phyloP scores from a whole-genome alignment of 2,888 invertebrate species.

The Lithophane leautieri region DNA sequence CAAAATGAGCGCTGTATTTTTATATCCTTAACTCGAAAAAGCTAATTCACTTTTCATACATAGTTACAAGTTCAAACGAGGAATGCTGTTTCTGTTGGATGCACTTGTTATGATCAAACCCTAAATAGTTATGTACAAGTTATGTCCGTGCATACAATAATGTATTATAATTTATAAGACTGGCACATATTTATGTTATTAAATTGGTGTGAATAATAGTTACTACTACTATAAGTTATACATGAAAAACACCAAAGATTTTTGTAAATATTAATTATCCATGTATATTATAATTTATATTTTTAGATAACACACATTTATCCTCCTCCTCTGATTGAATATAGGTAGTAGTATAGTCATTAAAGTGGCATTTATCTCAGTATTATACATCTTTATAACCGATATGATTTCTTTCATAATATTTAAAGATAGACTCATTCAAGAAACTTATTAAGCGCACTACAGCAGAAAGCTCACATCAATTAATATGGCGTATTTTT shows the following conservation, averaged over 20 bases:
- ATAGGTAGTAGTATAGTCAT: slow-evolving; percentile 53
- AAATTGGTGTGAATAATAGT: slow-evolving; percentile 68
- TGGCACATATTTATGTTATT: slow-evolving; percentile 64
- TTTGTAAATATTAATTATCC: slow-evolving; percentile 66
- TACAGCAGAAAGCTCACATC: slow-evolving; percentile 6
- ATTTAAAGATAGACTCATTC: slow-evolving; percentile 27
- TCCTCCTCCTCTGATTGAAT: slow-evolving; percentile 47
- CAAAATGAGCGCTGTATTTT: slow-evolving; percentile 67
- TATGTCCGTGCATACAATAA: slow-evolving; percentile 58
- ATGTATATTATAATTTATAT: slow-evolving; percentile 66
- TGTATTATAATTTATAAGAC: slow-evolving; percentile 71
- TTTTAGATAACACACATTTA: slow-evolving; percentile 57
- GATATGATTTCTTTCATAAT: slow-evolving; percentile 48
- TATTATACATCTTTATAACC: slow-evolving; percentile 52
- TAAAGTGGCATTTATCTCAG: slow-evolving; percentile 60
- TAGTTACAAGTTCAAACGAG: slow-evolving; percentile 28
- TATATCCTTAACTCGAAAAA: slow-evolving; percentile 4
- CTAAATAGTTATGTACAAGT: slow-evolving; percentile 55
- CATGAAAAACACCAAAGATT: slow-evolving; percentile 71
- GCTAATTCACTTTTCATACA: neutral
- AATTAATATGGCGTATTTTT: slow-evolving; percentile 21
- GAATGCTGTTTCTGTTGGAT: slow-evolving; percentile 19
- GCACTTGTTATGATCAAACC: slow-evolving; percentile 72
- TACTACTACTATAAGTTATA: slow-evolving; percentile 65
- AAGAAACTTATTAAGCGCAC: slow-evolving; percentile 9